phyloP scores from a whole-genome alignment of 1,140 invertebrate species.

The Drosophila paulistorum region DNA sequence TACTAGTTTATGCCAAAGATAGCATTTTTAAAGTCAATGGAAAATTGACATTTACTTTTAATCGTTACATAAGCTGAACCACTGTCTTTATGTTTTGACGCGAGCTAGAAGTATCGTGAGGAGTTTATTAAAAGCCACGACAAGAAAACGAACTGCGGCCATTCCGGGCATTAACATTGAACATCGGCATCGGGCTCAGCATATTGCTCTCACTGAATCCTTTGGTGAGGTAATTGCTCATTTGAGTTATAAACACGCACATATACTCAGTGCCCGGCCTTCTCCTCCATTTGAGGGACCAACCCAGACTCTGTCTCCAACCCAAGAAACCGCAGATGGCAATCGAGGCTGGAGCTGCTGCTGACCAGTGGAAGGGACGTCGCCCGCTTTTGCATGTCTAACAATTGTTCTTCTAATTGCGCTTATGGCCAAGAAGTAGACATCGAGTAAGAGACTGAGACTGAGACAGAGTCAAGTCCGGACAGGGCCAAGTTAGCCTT shows the following conservation, averaged over 20 bases:
- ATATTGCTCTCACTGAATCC: constrained; percentile 47
- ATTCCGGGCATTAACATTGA: constrained; percentile 19
- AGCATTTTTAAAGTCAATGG: too few species aligned
- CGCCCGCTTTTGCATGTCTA: constrained; percentile 76
- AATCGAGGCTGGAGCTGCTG: constrained; percentile 43
- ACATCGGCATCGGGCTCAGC: constrained; percentile 21
- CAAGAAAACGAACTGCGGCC: constrained; percentile 25
- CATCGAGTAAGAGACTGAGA: constrained; percentile 20
- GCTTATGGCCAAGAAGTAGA: constrained; percentile 60
- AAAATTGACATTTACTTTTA: background rate
- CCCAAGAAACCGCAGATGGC: constrained; percentile 56
- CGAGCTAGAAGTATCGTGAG: constrained; percentile 54
- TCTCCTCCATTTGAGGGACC: background rate
- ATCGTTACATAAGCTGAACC: background rate
- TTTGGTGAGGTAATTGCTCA: constrained; percentile 80
- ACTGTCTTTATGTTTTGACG: constrained; percentile 28
- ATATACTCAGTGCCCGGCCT: background rate
- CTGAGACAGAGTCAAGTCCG: constrained; percentile 35
- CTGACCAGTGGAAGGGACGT: constrained; percentile 43
- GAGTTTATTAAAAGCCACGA: constrained; percentile 76
- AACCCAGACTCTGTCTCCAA: background rate
- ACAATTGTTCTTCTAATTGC: constrained; percentile 82
- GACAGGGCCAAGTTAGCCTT: constrained; percentile 48
- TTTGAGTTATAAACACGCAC: constrained; percentile 81
- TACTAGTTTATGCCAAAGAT: too few species aligned